Conservation (phyloP, 1,140 invertebrate species). For the Maniola jurtina region DNA sequence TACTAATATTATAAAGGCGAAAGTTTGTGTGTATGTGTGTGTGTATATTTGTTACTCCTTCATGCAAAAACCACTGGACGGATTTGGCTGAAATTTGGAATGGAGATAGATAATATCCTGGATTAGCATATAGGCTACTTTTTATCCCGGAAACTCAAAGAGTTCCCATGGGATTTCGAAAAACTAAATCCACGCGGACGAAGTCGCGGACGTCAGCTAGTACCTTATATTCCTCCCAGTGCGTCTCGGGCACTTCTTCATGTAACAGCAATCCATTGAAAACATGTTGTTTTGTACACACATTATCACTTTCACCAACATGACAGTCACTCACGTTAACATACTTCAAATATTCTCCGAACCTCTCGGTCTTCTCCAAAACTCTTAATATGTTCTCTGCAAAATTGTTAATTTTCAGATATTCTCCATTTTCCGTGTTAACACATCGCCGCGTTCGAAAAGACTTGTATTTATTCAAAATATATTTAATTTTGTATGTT, state of each 20-base stretch:
- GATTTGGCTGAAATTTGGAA: too few relatives aligned
- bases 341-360: slow-evolving; percentile 41
- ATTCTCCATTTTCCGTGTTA: slow-evolving; percentile 8
- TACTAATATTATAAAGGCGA: too few relatives aligned
- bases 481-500: slow-evolving; percentile 38
- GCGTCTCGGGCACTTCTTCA: slow-evolving; percentile 41
- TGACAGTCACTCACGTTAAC: slow-evolving; percentile 46
- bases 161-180: too few relatives aligned
- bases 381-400: slow-evolving; percentile 36
- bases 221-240: slow-evolving; percentile 64
- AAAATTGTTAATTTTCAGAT: slow-evolving; percentile 33
- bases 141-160: too few relatives aligned
- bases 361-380: slow-evolving; percentile 40
- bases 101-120: too few relatives aligned
- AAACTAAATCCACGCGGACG: too few relatives aligned
- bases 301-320: slow-evolving; percentile 16
- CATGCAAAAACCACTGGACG: too few relatives aligned
- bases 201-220: too few relatives aligned
- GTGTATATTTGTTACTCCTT: too few relatives aligned
- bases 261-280: slow-evolving; percentile 42
- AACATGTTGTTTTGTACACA: slow-evolving; percentile 38
- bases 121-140: too few relatives aligned
- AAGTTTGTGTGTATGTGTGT: too few relatives aligned
- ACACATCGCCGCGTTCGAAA: slow-evolving; percentile 31
- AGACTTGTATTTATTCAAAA: slow-evolving; percentile 38